Evolutionary conservation across 2,113 vertebrate species (phyloP).

Genomic region (Planiliza haematocheilus): DNA sequence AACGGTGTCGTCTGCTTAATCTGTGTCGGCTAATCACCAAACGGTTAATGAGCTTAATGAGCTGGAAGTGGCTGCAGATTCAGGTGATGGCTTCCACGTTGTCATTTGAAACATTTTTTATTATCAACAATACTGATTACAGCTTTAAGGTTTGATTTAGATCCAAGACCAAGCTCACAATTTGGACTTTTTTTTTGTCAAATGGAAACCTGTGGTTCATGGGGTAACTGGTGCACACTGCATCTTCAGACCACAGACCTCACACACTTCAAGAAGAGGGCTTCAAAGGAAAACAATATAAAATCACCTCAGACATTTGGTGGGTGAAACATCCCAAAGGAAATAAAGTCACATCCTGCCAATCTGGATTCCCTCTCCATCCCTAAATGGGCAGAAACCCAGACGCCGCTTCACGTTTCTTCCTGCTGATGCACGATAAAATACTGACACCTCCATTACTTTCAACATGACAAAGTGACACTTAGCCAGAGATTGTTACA

Average conservation of each 20-base stretch:
- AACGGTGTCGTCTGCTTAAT: no score
- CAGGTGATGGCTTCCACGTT: background rate
- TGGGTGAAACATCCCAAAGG: no score
- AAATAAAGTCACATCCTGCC: no score
- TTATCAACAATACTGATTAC: background rate
- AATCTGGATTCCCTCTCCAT: background rate
- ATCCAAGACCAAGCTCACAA: background rate
- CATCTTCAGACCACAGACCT: no score
- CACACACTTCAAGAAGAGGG: no score
- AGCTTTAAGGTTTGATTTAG: background rate
- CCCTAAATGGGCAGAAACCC: background rate
- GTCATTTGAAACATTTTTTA: background rate
- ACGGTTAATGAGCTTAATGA: no score
- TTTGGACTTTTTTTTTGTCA: background rate
- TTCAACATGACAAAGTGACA: constrained; percentile 48
- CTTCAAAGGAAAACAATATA: no score
- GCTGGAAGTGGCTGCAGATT: no score
- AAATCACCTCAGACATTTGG: background rate
- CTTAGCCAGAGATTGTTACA: constrained; percentile 62
- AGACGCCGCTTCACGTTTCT: background rate
- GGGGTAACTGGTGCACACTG: no score
- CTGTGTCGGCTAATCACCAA: no score
- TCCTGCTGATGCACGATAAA: background rate
- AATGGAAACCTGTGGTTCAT: no score
- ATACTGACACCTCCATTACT: constrained; percentile 18